Evolutionary conservation across 2,888 invertebrate species (phyloP).

Genomic region (Carcina quercana): DNA sequence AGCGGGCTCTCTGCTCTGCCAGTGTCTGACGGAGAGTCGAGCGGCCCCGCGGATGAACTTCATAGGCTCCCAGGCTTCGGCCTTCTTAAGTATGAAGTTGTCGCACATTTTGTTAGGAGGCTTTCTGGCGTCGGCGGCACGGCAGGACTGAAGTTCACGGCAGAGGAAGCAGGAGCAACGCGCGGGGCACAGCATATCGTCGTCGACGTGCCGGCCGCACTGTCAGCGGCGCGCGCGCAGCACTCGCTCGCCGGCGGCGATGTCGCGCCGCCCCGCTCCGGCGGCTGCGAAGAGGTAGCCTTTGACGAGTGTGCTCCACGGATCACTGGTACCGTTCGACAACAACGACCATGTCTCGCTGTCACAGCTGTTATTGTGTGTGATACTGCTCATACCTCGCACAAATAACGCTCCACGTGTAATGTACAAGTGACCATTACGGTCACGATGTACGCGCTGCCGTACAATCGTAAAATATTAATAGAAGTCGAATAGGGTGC

Average conservation of each 20-base stretch:
- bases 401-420: too few relatives aligned
- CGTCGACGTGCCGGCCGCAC: conserved; percentile 59
- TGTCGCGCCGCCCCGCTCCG: conserved; percentile 35
- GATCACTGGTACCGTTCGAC: conserved; percentile 47
- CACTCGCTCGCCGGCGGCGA: conserved; percentile 23
- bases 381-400: background rate
- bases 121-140: conserved; percentile 64
- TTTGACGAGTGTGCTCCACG: conserved; percentile 43
- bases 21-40: conserved; percentile 69
- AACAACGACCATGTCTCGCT: conserved; percentile 1
- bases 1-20: conserved; percentile 65
- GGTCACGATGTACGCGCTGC: too few relatives aligned
- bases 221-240: conserved; percentile 32
- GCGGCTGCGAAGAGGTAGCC: conserved; percentile 24
- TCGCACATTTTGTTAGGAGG: conserved; percentile 60
- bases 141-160: conserved; percentile 80
- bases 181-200: conserved; percentile 80
- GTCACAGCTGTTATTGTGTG: conserved; percentile 2
- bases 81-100: conserved; percentile 73
- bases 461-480: conserved; percentile 26
- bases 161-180: conserved; percentile 85
- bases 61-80: conserved; percentile 68
- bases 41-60: conserved; percentile 65
- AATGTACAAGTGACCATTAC: too few relatives aligned
- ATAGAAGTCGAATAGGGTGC: conserved; percentile 18